Conservation (phyloP, 2,113 vertebrate genomes). For the Pangasianodon hypophthalmus region DNA sequence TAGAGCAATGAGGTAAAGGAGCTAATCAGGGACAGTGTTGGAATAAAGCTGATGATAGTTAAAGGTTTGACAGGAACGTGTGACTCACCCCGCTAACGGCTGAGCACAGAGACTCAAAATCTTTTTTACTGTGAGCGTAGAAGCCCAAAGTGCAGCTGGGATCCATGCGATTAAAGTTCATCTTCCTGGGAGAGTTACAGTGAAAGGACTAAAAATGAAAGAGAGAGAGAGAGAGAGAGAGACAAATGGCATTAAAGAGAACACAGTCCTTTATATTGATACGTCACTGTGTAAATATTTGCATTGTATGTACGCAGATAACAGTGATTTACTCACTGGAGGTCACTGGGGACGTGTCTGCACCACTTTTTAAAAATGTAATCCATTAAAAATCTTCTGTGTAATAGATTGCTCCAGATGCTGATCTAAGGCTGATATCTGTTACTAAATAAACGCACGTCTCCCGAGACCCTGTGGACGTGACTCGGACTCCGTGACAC, state of each 20-base stretch:
- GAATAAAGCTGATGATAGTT: neutral
- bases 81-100: slow-evolving; percentile 77
- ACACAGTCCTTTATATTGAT: neutral
- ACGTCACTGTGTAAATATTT: no score
- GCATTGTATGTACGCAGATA: no score
- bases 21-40: neutral
- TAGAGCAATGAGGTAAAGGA: neutral
- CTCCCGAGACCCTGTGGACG: neutral
- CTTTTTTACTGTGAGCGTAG: slow-evolving; percentile 80
- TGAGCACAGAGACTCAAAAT: slow-evolving; percentile 83
- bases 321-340: no score
- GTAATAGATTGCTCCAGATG: neutral
- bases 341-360: no score
- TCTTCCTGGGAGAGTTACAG: slow-evolving; percentile 87
- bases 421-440: neutral
- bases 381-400: no score
- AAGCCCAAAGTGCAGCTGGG: slow-evolving; percentile 92
- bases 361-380: no score
- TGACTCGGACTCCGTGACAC: neutral
- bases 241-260: neutral
- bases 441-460: neutral
- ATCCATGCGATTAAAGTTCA: slow-evolving; percentile 88
- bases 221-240: neutral
- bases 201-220: slow-evolving; percentile 82
- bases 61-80: neutral